Base-by-base conservation (phyloP, 2,888 invertebrate species). In the Leucophora obtusa region DNA sequence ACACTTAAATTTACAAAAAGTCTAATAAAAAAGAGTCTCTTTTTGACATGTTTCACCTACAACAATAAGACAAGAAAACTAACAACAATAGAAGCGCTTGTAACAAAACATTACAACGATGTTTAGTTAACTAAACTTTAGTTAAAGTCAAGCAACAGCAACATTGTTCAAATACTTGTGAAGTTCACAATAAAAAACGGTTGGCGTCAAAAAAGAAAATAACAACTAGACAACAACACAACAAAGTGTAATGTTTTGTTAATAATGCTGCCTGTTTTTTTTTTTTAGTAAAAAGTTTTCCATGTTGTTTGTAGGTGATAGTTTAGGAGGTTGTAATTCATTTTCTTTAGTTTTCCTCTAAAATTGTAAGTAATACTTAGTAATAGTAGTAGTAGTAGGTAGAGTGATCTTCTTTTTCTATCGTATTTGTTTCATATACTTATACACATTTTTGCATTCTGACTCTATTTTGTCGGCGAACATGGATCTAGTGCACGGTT, bases 401-500 rank as follows among this genome's bases (percentile, higher is more conserved):
- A 28, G 28, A 28, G 65, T 79, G 74, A 70, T 76, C 53, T 72
- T 68, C 35, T 51, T 58, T 50, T 75, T 28, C 28, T 28, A 28
- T 6, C 5, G 7, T 28, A 28, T 28, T 28, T 28, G 7, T 28
- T 28, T 28, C 28, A 7, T 28, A 28, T 28, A 28, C 6, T 28
- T 28, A 6, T 28, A n/a, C 5, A 17, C 58, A 17, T 53, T 18
- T 54, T 47, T 21, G 28, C 7, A 70, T 87, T 86, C 87, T 87
- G 89, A 88, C 89, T 89, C 90, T 89, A 89, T 90, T 90, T 90
- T 90, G 90, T 90, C 90, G 90, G 90, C 90, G 90, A 90, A 90
- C 90, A 90, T 90, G 89, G 89, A 90, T 90, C 90, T 90, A 89
- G 90, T 90, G 89, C 90, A 90, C 90, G 90, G 90, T 90, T 89